Evolutionary conservation across 2,113 vertebrate genomes (phyloP), one percentile per base, ranked within the genome.

Genomic region (Perca fluviatilis): DNA sequence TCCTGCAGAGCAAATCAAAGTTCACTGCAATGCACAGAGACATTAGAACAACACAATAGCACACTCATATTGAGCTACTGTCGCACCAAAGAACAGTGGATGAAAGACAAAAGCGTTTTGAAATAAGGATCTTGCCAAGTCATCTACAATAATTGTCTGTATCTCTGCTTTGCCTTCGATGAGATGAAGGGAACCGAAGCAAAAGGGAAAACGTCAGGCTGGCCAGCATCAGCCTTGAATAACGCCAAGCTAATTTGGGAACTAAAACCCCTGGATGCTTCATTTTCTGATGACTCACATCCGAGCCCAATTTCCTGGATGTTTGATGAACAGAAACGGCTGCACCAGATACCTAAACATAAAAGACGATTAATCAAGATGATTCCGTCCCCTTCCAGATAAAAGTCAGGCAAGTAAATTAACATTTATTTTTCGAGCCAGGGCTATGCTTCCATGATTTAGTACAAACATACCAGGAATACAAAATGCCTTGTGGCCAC

Each of bases 211-310:
- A 75, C 57, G 63, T 85, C 46, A 69, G 75, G 62, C 47, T 81
- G 75, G 64, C 67, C 78, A 4, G 16, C 72, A 57, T 61, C 80
- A 74, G n/a, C 60, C 36, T 61, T 53, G 9, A 83, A 84, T 80
- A 65, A 83, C 89, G 75, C 75, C 57, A 57, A 66, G 67, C 74
- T 82, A 90, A 91, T 91, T 86, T 64, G 67, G 67, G 76, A 87
- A 66, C 53, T 40, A 54, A 64, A 84, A 78, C 25, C 51, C 25
- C 68, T 23, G 50, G 50, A 82, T 60, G 43, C 40, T 60, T 83
- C 16, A 36, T 86, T 86, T 66, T 65, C 27, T 47, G 62, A 78
- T 74, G 71, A 80, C 61, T 67, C 77, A 74, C 77, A 76, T 83
- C 66, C 4, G 3, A 70, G 60, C 49, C 73, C 63, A 76, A 87